Percentiles rank a stretch among this genome's conserved stretches.
phyloP scores from a whole-genome alignment of 2,888 invertebrate genomes.

The Elmis aenea region DNA sequence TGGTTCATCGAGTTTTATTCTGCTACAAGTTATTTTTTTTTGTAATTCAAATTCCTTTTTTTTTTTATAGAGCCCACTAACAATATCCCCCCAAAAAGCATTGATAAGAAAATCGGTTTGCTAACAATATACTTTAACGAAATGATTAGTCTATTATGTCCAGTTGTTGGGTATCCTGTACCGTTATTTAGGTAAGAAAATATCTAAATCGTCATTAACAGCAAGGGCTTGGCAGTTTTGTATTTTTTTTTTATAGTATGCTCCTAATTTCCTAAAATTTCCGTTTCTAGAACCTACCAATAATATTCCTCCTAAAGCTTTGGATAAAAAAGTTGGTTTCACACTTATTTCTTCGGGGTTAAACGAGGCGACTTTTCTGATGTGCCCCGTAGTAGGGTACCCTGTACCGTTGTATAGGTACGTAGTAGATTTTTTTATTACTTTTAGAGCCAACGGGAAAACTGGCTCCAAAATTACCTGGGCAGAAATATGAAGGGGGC shows the following conservation, averaged over 20 bases:
- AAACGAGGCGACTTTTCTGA: conserved; percentile 53
- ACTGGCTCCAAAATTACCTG: conserved; percentile 49
- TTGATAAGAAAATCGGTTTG: conserved; percentile 51
- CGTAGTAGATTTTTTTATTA: conserved; percentile 19
- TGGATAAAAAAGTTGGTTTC: conserved; percentile 50
- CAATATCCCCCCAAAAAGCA: conserved; percentile 57
- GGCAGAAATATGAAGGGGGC: conserved; percentile 8
- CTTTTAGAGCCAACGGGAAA: conserved; percentile 56
- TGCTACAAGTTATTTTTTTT: conserved; percentile 1
- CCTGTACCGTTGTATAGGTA: conserved; percentile 69
- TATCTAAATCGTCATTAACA: too few species aligned
- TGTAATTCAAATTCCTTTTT: conserved; percentile 3
- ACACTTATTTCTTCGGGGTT: conserved; percentile 48
- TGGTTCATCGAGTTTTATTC: conserved; percentile 30
- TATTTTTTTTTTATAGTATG: not conserved
- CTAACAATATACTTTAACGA: conserved; percentile 55
- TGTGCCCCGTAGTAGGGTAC: conserved; percentile 64
- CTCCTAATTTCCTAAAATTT: conserved; percentile 9
- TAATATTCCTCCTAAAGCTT: conserved; percentile 57
- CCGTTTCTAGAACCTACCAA: conserved; percentile 61
- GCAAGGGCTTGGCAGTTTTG: conserved; percentile 3
- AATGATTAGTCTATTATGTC: conserved; percentile 60
- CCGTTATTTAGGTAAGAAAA: conserved; percentile 65
- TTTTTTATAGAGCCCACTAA: conserved; percentile 52
- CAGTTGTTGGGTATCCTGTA: conserved; percentile 64